Conservation (phyloP, 1,140 invertebrate species). For the Phymorhynchus buccinoides region DNA sequence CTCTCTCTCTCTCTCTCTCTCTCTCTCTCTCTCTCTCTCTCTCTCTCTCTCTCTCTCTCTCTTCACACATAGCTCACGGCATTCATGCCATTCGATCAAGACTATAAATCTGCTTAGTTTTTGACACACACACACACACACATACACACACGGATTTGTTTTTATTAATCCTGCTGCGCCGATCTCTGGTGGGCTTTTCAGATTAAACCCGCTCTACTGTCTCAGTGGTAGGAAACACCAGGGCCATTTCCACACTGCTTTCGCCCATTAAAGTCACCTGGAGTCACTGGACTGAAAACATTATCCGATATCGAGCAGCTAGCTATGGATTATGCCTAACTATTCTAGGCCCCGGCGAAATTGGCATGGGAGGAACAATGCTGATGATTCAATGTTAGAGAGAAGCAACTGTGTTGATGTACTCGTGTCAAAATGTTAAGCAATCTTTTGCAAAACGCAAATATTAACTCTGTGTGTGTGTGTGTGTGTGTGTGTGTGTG, state of each 20-base stretch:
- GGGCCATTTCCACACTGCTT: neutral
- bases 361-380: neutral
- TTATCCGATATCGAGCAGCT: neutral
- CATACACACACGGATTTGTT: neutral
- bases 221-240: neutral
- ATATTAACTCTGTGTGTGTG: neutral
- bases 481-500: slow-evolving; percentile 15
- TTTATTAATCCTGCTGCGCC: neutral
- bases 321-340: neutral
- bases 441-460: neutral
- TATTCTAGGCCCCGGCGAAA: no score
- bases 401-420: neutral
- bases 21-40: neutral
- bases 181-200: neutral
- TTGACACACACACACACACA: no score
- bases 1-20: neutral
- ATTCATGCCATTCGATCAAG: neutral
- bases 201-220: neutral
- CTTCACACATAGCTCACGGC: neutral
- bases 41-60: neutral
- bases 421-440: neutral
- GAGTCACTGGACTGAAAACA: neutral
- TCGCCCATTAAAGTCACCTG: neutral
- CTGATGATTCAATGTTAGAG: neutral
- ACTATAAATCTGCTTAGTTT: neutral